These are phyloP conservation scores for Catalaphyllia jardinei DNA, from an alignment of 64 coral and sea anemone genomes.

Conservation along the genomic window DNA sequence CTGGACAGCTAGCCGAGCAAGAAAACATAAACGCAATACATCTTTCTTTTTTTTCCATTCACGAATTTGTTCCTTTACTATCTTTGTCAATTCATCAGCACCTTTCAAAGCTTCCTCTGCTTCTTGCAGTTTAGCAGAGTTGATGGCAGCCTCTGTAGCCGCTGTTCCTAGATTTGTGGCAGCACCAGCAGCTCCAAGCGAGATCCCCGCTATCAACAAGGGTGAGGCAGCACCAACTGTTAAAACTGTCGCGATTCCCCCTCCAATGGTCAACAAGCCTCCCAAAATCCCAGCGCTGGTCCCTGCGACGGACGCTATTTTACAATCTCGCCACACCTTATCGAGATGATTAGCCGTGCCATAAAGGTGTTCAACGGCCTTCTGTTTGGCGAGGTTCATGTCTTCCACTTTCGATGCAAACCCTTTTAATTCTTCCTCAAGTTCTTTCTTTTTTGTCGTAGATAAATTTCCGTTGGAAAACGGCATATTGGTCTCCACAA, in stretches of 20 bases:
- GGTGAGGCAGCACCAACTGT: background rate
- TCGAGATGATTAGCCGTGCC: background rate
- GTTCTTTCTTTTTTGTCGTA: background rate
- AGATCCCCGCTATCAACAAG: background rate
- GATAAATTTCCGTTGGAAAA: background rate
- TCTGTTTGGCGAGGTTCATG: background rate
- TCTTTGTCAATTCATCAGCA: background rate
- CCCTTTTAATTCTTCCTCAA: background rate
- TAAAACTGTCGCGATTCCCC: background rate
- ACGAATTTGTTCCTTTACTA: background rate
- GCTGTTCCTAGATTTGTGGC: background rate
- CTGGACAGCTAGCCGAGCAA: background rate
- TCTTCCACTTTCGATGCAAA: background rate
- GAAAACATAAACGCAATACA: background rate
- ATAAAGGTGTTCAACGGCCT: background rate
- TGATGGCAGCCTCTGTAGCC: background rate
- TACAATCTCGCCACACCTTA: background rate
- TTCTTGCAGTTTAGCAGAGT: background rate
- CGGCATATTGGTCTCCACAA: background rate
- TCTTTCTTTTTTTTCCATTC: background rate
- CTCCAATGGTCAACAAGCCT: background rate
- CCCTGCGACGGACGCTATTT: background rate
- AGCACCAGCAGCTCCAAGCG: background rate
- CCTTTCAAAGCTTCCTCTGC: background rate
- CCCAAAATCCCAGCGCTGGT: background rate